Conservation (phyloP, 2,888 invertebrate species). For the Ferdinandea cuprea region DNA sequence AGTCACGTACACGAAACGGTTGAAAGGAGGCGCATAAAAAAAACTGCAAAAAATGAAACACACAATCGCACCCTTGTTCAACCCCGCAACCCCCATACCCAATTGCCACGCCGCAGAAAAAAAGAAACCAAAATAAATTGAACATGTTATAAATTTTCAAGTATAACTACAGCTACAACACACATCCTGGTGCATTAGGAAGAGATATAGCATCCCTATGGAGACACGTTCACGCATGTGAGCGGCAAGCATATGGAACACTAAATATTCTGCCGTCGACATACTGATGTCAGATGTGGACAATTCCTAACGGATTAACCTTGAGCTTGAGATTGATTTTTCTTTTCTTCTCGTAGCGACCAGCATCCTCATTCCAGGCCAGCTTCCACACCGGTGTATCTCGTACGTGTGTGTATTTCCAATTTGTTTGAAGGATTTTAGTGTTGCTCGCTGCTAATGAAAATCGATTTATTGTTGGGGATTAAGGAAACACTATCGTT, state of each 20-base stretch:
- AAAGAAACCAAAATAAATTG: constrained; percentile 3
- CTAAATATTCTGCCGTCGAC: neutral
- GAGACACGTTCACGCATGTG: constrained; percentile 49
- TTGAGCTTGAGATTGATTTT: constrained; percentile 61
- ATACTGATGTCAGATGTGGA: constrained; percentile 44
- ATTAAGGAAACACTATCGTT: constrained; percentile 16
- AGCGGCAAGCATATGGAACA: constrained; percentile 3
- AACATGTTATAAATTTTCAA: constrained; percentile 64
- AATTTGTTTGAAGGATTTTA: constrained; percentile 38
- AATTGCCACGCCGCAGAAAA: neutral
- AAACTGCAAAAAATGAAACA: neutral
- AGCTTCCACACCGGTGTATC: too few relatives aligned
- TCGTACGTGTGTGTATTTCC: too few relatives aligned
- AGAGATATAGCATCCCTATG: constrained; percentile 1
- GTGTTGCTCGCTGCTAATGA: constrained; percentile 29
- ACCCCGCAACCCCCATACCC: neutral
- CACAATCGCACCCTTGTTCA: neutral
- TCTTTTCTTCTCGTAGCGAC: neutral
- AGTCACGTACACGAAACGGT: constrained; percentile 56
- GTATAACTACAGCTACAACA: too few relatives aligned
- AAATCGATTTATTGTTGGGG: constrained; percentile 57
- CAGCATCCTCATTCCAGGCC: neutral
- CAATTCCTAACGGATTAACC: constrained; percentile 63
- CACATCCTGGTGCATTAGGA: constrained; percentile 3
- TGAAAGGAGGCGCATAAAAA: constrained; percentile 4